Evolutionary conservation across 2,888 invertebrate genomes (phyloP), one percentile per base, ranked within the genome.

Genomic region (Chloroclysta siterata): DNA sequence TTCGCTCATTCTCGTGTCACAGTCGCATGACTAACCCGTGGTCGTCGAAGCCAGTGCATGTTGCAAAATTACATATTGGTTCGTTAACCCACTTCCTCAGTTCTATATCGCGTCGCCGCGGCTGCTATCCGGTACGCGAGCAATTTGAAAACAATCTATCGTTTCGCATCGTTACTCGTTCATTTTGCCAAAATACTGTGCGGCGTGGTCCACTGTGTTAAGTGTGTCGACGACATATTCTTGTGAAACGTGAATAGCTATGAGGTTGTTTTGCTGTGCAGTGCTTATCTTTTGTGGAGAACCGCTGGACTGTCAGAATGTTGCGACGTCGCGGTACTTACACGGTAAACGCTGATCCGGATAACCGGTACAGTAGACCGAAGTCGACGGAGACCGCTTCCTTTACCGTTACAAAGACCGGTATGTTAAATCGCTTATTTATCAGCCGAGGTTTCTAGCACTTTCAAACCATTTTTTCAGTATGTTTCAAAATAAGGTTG

Each of bases 321-420:
- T 77, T 92, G 77, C 85, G 92, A 48, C 86, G 90, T 51, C 88
- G 92, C 60, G 91, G 91, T 64, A 89, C 87, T 53, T 93, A 93
- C 72, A 90, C 92, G 29, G 92, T 93, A 63, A 93, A 92, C 73
- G 83, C 86, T 69, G 87, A 85, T 61, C 75, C 86, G 28, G 84
- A 81, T 47, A 78, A 75, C 68, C 80, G 82, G 63, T 78, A 78
- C 62, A 76, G 73, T 62, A 82, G 73, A 70, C 65, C 80, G 29
- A 87, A 86, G 70, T 71, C 81, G 4, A 62, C 76, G 11, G 84
- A 83, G 58, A 65, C 79, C 13, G 65, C 79, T 8, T 72, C 83
- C 46, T 73, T 80, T 68, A 65, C 81, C 47, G 71, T 81, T 41
- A 88, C 87, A 74, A 85, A 75, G 75, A 73, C 77, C 69, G 89